phyloP scores from a whole-genome alignment of 1,140 invertebrate genomes.

The Zaprionus gabonicus region DNA sequence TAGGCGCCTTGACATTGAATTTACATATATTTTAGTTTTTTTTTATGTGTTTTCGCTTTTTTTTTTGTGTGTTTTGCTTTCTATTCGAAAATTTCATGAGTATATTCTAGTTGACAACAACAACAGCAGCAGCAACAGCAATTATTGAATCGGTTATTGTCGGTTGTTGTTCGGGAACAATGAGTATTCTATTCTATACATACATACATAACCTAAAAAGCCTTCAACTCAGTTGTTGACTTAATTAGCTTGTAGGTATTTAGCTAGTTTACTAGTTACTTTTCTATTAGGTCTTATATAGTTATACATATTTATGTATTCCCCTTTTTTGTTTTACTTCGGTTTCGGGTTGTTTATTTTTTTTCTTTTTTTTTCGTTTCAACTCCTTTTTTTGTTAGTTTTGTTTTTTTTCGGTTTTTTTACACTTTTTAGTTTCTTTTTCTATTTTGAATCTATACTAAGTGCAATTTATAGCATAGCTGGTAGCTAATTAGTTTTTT shows the following conservation, averaged over 20 bases:
- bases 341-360: background rate
- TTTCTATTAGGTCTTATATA: conserved; percentile 9
- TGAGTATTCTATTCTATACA: conserved; percentile 66
- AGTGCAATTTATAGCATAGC: conserved; percentile 64
- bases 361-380: conserved; percentile 17
- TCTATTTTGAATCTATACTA: conserved; percentile 32
- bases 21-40: conserved; percentile 13
- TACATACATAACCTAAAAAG: conserved; percentile 46
- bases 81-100: conserved; percentile 56
- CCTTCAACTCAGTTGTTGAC: conserved; percentile 67
- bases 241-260: conserved; percentile 44
- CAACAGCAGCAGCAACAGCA: conserved; percentile 49
- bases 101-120: conserved; percentile 80
- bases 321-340: background rate
- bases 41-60: conserved; percentile 25
- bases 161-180: conserved; percentile 61
- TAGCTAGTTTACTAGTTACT: conserved; percentile 27
- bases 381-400: conserved; percentile 1
- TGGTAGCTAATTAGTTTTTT: conserved; percentile 51
- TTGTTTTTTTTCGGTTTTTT: conserved; percentile 48
- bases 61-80: conserved; percentile 26
- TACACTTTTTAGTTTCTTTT: conserved; percentile 32
- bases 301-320: conserved; percentile 1
- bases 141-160: conserved; percentile 48
- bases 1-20: conserved; percentile 43